These are phyloP conservation scores for Rhineura floridana DNA, from an alignment of 2,113 vertebrate species.

Conservation along the genomic window DNA sequence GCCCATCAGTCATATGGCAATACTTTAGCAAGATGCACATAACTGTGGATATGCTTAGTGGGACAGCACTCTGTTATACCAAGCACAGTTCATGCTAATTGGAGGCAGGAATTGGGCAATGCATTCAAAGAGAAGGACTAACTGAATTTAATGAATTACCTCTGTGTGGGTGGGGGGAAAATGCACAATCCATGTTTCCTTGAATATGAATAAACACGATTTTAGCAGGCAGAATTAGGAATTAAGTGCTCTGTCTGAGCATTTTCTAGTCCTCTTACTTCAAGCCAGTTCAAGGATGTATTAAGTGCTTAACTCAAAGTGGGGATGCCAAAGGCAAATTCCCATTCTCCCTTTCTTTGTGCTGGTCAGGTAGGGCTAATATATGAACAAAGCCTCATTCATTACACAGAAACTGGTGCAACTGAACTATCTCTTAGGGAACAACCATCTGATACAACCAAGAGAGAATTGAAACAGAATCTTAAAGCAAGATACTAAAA, in stretches of 20 bases:
- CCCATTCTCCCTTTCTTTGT: background rate
- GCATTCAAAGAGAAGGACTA: background rate
- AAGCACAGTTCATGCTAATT: background rate
- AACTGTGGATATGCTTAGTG: background rate
- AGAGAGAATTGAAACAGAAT: slow-evolving; percentile 38
- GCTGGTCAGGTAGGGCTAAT: background rate
- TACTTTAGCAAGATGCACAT: background rate
- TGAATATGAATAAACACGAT: background rate
- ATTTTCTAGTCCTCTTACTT: background rate
- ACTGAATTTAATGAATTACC: background rate
- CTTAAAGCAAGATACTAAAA: slow-evolving; percentile 56
- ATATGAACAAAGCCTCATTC: background rate
- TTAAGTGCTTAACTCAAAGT: background rate
- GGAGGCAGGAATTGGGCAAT: background rate
- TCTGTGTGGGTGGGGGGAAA: background rate
- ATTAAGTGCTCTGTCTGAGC: background rate
- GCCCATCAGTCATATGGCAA: background rate
- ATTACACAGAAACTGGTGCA: slow-evolving; percentile 38
- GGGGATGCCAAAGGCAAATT: background rate
- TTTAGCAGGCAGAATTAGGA: background rate
- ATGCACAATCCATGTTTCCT: background rate
- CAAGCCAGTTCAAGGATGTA: background rate
- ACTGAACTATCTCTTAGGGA: slow-evolving; percentile 42
- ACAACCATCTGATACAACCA: background rate
- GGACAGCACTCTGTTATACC: background rate